phyloP scores from a whole-genome alignment of 1,140 invertebrate species.

The Hesperophylax magnus region DNA sequence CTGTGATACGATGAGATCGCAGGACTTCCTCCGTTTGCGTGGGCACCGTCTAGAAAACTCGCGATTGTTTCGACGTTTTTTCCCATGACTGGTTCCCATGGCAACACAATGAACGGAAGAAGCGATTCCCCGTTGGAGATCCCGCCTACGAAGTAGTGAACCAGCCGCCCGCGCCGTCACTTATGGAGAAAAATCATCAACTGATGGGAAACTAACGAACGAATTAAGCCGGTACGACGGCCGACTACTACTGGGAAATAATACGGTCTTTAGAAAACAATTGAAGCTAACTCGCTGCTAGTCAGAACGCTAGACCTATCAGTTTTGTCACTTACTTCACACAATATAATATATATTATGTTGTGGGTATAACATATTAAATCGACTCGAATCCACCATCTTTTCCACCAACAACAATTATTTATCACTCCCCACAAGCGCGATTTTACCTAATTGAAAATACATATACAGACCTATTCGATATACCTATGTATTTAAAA shows the following conservation, averaged over 20 bases:
- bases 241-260: not conserved
- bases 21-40: not conserved
- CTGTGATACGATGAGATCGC: too few species aligned
- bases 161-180: not conserved
- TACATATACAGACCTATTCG: too few species aligned
- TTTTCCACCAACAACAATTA: too few species aligned
- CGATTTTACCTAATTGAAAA: too few species aligned
- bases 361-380: not conserved
- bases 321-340: not conserved
- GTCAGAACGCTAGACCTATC: not conserved
- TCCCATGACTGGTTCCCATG: slow-evolving; percentile 43
- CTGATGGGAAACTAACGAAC: slow-evolving; percentile 4
- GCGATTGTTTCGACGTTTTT: slow-evolving; percentile 40
- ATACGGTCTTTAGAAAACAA: not conserved
- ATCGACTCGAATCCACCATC: too few species aligned
- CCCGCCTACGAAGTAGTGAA: not conserved
- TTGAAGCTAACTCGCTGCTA: not conserved
- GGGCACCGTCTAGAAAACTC: slow-evolving; percentile 41
- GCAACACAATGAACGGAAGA: slow-evolving; percentile 48
- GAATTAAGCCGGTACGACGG: not conserved
- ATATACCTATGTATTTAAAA: too few species aligned
- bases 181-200: slow-evolving; percentile 1
- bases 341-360: not conserved
- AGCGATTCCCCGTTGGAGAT: not conserved
- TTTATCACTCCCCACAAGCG: too few species aligned